phyloP scores from a whole-genome alignment of 2,888 invertebrate genomes.

The Yponomeuta cagnagella region DNA sequence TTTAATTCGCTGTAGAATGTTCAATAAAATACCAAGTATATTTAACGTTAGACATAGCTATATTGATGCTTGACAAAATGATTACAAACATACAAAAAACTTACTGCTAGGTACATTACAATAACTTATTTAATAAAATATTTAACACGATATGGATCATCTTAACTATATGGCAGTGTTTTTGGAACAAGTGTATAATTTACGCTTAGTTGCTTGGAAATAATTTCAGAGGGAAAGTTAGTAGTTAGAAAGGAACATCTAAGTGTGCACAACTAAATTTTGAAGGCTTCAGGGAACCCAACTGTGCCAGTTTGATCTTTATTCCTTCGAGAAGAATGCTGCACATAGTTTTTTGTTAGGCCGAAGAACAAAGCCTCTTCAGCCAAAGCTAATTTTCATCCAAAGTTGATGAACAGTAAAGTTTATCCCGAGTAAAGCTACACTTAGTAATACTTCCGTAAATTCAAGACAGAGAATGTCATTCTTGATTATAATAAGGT shows the following conservation, averaged over 20 bases:
- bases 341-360: too few species aligned
- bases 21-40: not conserved
- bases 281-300: not conserved
- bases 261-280: not conserved
- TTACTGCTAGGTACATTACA: not conserved
- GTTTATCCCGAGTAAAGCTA: too few species aligned
- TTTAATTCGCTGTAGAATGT: too few species aligned
- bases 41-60: not conserved
- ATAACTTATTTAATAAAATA: not conserved
- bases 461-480: too few species aligned
- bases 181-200: not conserved
- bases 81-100: constrained; percentile 13
- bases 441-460: too few species aligned
- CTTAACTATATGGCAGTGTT: constrained; percentile 11
- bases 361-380: too few species aligned
- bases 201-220: constrained; percentile 5
- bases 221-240: not conserved
- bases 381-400: too few species aligned
- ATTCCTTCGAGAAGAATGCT: too few species aligned
- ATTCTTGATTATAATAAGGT: too few species aligned
- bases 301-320: not conserved
- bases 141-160: not conserved
- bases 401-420: too few species aligned
- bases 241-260: not conserved
- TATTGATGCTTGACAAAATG: constrained; percentile 5